Base-by-base conservation (phyloP, 2,888 invertebrate genomes). In the Dolomedes plantarius region DNA sequence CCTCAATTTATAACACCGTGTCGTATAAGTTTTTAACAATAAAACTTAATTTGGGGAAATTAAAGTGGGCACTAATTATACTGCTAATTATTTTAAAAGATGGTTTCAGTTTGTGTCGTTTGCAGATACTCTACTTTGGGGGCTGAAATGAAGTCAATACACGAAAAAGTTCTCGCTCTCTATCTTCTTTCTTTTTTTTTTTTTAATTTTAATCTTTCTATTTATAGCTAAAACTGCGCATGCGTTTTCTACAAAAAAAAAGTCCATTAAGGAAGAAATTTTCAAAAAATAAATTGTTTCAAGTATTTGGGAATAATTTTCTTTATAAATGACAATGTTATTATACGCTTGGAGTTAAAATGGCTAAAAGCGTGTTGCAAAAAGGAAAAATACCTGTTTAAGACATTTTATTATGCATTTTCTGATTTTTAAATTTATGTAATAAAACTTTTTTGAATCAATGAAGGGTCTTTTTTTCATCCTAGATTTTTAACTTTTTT, bases 31-130 rank as follows among this genome's bases (percentile, higher is more conserved):
- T 65, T 56, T 65, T n/a, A 27, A 41, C 69, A 69, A 69, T 69
- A 69, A 69, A 69, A 69, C 41, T 69, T 69, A 41, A 69, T 69
- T 69, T 28, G 23, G 67, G 7, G 39, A 39, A 23, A 74, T 31
- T 75, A 69, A 81, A 31, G 50, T 23, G 62, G 23, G n/a, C 28
- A 27, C 74, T 75, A 81, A 75, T 81, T 74, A 81, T 56, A 29
- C 31, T 64, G 31, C 68, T 75, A 81, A 81, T 81, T 81, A 81
- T 56, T 68, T 23, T 75, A 62, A 81, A 36, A 27, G 62, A 81
- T 69, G 69, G 50, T 81, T 32, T n/a, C 19, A 32, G 23, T 28
- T 36, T 19, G 19, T 67, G 67, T 67, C 67, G 31, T 27, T 36
- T 32, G 11, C 67, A 67, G 67, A 23, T 23, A n/a, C 56, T 46